Evolutionary conservation across 2,113 vertebrate species (phyloP).

Genomic region (Bubalus kerabau): DNA sequence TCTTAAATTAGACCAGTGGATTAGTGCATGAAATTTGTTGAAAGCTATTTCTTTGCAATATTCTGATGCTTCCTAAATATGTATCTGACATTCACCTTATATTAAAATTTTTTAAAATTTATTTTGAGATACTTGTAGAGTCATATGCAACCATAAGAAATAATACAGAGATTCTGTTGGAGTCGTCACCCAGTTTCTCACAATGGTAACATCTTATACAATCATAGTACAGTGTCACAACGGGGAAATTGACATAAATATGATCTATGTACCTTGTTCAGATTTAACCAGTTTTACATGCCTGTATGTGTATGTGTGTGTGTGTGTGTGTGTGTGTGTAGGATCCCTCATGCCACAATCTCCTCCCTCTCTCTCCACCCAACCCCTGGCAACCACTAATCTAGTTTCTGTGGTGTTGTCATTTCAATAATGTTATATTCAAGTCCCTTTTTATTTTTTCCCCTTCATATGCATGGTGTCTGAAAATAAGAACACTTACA

Average conservation of each 20-base stretch:
- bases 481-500: neutral
- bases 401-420: neutral
- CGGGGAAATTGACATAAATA: neutral
- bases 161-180: neutral
- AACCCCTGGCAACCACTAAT: neutral
- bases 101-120: neutral
- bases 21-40: constrained; percentile 77
- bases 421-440: constrained; percentile 35
- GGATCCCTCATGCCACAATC: too few relatives aligned
- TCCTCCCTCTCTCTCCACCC: neutral
- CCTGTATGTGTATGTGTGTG: neutral
- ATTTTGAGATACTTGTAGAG: neutral
- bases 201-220: neutral
- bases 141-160: neutral
- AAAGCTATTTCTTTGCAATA: constrained; percentile 78
- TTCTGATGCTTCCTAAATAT: constrained; percentile 76
- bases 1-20: constrained; percentile 78
- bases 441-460: constrained; percentile 58
- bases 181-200: neutral
- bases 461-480: constrained; percentile 36
- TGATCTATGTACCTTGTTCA: neutral
- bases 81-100: constrained; percentile 75
- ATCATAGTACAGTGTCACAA: neutral
- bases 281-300: neutral
- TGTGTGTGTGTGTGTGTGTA: neutral